Percentiles rank a stretch among this genome's conserved stretches.
These are phyloP conservation scores for Nothoprocta perdicaria DNA, from an alignment of 2,113 vertebrate species.

Conservation along the genomic window DNA sequence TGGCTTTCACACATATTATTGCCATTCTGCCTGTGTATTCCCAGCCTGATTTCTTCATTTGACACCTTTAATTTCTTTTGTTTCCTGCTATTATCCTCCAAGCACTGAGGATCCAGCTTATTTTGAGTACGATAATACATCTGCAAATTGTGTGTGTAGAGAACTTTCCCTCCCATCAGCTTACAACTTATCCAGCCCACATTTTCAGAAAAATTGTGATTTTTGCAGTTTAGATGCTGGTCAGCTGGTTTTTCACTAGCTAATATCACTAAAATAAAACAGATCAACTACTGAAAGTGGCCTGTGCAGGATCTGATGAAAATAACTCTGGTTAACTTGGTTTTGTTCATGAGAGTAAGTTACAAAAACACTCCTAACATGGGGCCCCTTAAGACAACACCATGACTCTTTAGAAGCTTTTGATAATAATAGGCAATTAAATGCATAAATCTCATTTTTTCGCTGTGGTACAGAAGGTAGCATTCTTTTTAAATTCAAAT, in stretches of 20 bases:
- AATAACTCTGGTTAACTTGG: background rate
- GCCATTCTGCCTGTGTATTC: background rate
- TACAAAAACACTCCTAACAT: background rate
- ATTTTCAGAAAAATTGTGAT: background rate
- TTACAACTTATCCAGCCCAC: background rate
- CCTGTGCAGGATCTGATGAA: background rate
- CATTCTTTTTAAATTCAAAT: slow-evolving; percentile 30
- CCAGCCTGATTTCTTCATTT: background rate
- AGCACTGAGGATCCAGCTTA: background rate
- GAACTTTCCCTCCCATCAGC: background rate
- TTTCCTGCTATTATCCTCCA: background rate
- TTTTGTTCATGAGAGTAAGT: background rate
- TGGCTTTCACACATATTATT: background rate
- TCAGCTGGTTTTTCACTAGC: background rate
- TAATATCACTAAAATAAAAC: background rate
- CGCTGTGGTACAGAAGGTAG: background rate
- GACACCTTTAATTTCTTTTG: slow-evolving; percentile 47
- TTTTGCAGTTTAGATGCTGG: background rate
- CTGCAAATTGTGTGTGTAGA: background rate
- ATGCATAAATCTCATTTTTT: slow-evolving; percentile 56
- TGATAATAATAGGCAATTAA: slow-evolving; percentile 49
- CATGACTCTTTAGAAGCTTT: slow-evolving; percentile 33
- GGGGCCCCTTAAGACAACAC: background rate
- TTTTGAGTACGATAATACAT: background rate
- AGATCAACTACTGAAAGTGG: background rate